These are phyloP conservation scores for Eupithecia pulchellata DNA, from an alignment of 2,888 invertebrate genomes.

Conservation along the genomic window DNA sequence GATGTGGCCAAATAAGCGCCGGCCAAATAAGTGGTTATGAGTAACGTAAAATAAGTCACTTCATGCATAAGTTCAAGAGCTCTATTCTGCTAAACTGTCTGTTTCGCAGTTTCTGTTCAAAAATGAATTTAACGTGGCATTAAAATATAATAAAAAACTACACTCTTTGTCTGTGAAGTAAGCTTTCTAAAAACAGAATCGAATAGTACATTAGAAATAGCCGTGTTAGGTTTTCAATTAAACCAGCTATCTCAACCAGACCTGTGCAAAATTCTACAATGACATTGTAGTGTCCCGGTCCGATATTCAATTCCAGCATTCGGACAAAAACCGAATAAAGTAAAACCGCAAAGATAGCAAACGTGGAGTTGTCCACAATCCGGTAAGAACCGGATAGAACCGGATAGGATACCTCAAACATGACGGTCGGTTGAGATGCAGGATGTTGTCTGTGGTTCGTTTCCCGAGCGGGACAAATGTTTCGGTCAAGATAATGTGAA, in stretches of 20 bases:
- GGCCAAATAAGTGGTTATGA: no score
- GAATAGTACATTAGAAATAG: no score
- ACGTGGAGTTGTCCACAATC: neutral
- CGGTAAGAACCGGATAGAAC: neutral
- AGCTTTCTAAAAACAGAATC: no score
- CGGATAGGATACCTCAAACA: constrained; percentile 5
- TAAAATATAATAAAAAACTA: no score
- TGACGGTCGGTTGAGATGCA: neutral
- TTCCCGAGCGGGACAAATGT: neutral
- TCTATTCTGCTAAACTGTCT: no score
- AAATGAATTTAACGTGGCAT: no score
- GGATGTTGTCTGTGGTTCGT: neutral
- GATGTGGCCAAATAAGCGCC: no score
- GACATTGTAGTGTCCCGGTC: constrained; percentile 18
- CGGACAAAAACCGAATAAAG: constrained; percentile 19
- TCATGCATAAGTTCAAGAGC: no score
- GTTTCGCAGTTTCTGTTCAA: no score
- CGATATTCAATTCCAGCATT: constrained; percentile 26
- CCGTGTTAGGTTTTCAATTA: neutral
- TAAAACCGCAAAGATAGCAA: constrained; percentile 20
- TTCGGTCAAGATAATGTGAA: neutral
- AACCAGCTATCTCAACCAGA: neutral
- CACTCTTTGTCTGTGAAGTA: no score
- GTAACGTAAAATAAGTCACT: no score
- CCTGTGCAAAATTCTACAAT: constrained; percentile 16